Evolutionary conservation across 2,113 vertebrate species (phyloP).

Genomic region (Cardinalis cardinalis): DNA sequence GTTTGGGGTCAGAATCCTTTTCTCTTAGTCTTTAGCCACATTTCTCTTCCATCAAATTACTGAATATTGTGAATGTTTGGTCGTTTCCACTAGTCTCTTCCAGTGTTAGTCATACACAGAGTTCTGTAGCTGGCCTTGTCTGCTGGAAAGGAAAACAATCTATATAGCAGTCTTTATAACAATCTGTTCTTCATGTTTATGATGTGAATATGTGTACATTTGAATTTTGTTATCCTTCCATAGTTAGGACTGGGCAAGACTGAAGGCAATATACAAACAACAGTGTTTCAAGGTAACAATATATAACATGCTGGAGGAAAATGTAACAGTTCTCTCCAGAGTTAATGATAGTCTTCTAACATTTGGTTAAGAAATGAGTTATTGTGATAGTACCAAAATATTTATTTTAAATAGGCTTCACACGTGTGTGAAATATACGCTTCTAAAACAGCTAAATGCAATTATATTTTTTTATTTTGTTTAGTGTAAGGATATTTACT

Average conservation of each 20-base stretch:
- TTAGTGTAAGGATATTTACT: neutral
- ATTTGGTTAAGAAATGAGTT: neutral
- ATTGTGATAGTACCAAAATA: neutral
- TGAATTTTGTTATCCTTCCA: neutral
- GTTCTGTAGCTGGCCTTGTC: neutral
- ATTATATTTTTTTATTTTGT: neutral
- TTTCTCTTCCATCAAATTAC: neutral
- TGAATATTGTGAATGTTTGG: neutral
- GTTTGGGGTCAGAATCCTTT: neutral
- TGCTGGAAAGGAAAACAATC: neutral
- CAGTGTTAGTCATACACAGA: neutral
- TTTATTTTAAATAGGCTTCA: neutral
- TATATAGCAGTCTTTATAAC: neutral
- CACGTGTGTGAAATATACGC: neutral
- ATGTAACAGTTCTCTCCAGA: fast-evolving
- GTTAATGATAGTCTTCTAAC: neutral
- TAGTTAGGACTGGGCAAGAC: neutral
- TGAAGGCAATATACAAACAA: neutral
- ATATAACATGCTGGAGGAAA: neutral
- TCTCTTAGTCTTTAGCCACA: neutral
- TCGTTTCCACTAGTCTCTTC: neutral
- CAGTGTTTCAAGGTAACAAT: neutral
- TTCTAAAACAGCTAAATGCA: neutral
- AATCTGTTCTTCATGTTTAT: neutral
- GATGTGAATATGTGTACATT: neutral